Base-by-base conservation (phyloP, 2,797 vertebrate species). In the Cyclura pinguis region DNA sequence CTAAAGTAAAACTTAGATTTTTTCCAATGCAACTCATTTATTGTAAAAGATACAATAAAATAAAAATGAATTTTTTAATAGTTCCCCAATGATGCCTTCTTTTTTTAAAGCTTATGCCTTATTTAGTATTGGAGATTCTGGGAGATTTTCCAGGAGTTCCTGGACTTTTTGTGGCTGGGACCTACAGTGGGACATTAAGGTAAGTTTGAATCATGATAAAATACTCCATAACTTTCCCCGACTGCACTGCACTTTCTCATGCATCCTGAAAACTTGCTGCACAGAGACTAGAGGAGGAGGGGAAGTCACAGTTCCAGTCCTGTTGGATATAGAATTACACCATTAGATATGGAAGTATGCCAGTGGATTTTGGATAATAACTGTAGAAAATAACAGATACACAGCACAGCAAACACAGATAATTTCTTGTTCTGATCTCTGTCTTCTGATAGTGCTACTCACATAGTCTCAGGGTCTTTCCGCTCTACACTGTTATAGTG, bases 71-170 rank as follows among this genome's bases (percentile, higher is more conserved):
- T 80, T 24, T 38, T 47, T 76, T 89, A n/a, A 35, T 92, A 81
- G 50, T 72, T 94, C 35, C 91, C 76, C 72, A 91, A 94, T 88
- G 59, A 3, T 93, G 87, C 87, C 32, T 81, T 89, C 96, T 96
- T 97, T 97, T 93, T 96, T 96, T 96, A 97, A 96, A 98, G 99
- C 95, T 99, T 78, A 98, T 99, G 98, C 98, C 99, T 27, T 99
- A 98, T 94, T 95, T 99, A 92, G 98, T 98, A 81, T 94, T 99
- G 97, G 98, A 99, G 91, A 98, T 99, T 95, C 95, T 99, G 69
- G 93, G 16, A 24, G 96, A 98, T 89, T 98, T 96, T 83, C 99
- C 99, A 1, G 99, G 99, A 77, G 89, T 99, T 62, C 98, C 99
- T 14, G 99, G 99, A 42, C 97, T 98, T 90, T 98, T 98, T 93